Evolutionary conservation across 2,888 invertebrate species (phyloP), one percentile per base, ranked within the genome.

Genomic region (Caenorhabditis imperialis): DNA sequence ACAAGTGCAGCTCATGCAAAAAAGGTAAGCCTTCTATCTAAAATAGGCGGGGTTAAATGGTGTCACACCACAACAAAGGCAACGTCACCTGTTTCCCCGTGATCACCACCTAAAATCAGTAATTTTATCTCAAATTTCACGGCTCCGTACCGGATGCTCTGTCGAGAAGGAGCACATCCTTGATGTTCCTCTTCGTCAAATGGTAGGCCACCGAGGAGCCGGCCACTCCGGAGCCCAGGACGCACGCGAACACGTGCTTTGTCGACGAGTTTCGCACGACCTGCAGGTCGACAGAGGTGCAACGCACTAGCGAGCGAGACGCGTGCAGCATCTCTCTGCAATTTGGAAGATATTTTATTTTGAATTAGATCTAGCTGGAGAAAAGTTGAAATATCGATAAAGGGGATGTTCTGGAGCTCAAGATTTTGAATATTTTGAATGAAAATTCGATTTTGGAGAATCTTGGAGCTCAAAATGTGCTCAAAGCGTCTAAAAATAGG

Each of bases 171-270:
- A 84, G 67, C 8, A 83, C 79, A 72, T 83, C 82, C 63, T 88
- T 86, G 63, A 86, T 81, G 14, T 89, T 89, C 38, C 84, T 72
- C 67, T 89, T 88, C 25, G 89, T 87, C 33, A 90, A 83, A 77
- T 90, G 90, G 72, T 90, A 90, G 22, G 89, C 89, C 10, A 89
- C 79, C 44, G 89, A 89, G 53, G 85, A 84, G 40, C 90, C 90
- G 12, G 89, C 88, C 27, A 85, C 88, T 40, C 90, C 90, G n/a
- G 89, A 89, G 1, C 90, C 90, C 5, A 90, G 81, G 51, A 90
- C 78, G 35, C 82, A 81, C 1, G 84, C 83, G 53, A 81, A 81
- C 0, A 80, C 84, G 22, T 81, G 77, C 30, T 75, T 75, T 18
- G 62, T 70, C 12, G 75, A 69, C 16, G 69, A 40, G 23, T 74